phyloP scores from a whole-genome alignment of 64 coral and sea anemone species.

The Pocillopora verrucosa region DNA sequence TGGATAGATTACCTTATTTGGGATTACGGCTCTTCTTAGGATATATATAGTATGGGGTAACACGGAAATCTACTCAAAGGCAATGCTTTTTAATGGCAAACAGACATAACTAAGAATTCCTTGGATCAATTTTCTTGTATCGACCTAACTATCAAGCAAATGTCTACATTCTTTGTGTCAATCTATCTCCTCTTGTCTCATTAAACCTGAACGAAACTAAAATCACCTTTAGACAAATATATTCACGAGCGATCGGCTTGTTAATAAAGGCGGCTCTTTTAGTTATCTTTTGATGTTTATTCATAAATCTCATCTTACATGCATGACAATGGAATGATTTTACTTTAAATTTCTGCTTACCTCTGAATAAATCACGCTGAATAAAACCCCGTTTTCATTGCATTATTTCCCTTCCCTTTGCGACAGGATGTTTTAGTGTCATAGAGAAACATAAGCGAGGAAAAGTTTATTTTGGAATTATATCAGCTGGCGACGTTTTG shows the following conservation, averaged over 20 bases:
- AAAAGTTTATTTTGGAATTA: no score
- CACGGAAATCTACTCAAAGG: no score
- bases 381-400: no score
- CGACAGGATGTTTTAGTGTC: no score
- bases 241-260: no score
- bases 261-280: not conserved
- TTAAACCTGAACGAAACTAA: not conserved
- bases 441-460: no score
- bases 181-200: not conserved
- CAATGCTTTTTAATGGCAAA: no score
- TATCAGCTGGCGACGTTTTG: no score
- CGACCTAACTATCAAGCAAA: not conserved
- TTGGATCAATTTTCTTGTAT: not conserved
- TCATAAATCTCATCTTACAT: not conserved
- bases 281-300: not conserved
- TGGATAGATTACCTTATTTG: no score
- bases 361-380: not conserved
- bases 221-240: not conserved
- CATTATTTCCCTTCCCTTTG: no score
- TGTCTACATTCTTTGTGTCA: not conserved
- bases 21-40: no score
- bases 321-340: not conserved
- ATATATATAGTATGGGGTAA: no score
- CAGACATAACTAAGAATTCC: not conserved
- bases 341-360: not conserved